phyloP scores from a whole-genome alignment of 2,888 invertebrate species.

The Oasisia sp. region DNA sequence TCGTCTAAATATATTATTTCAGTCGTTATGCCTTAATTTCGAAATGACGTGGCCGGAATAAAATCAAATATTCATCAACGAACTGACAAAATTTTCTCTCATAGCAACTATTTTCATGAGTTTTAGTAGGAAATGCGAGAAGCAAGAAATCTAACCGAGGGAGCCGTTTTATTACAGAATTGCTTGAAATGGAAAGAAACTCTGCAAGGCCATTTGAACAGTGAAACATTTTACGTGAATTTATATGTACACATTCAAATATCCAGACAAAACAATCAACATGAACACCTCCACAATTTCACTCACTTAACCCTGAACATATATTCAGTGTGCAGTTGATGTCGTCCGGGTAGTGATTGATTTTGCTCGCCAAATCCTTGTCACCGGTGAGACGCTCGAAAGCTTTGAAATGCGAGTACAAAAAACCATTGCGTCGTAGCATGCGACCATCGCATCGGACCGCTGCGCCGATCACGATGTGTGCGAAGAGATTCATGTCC shows the following conservation, averaged over 20 bases:
- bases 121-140: too few relatives aligned
- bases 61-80: too few relatives aligned
- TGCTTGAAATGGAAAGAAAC: too few relatives aligned
- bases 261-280: not conserved
- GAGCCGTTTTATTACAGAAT: too few relatives aligned
- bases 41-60: too few relatives aligned
- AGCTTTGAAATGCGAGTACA: not conserved
- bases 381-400: not conserved
- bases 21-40: too few relatives aligned
- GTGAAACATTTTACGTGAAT: not conserved
- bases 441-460: not conserved
- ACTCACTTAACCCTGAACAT: not conserved
- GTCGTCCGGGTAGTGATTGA: not conserved
- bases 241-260: not conserved
- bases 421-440: not conserved
- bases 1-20: too few relatives aligned
- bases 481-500: conserved; percentile 8
- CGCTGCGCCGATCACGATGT: not conserved
- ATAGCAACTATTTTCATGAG: too few relatives aligned
- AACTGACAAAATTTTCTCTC: too few relatives aligned
- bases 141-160: too few relatives aligned
- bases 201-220: not conserved
- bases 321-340: not conserved
- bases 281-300: not conserved
- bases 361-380: not conserved